phyloP scores from a whole-genome alignment of 2,797 vertebrate genomes.

The Lagocephalus sceleratus region DNA sequence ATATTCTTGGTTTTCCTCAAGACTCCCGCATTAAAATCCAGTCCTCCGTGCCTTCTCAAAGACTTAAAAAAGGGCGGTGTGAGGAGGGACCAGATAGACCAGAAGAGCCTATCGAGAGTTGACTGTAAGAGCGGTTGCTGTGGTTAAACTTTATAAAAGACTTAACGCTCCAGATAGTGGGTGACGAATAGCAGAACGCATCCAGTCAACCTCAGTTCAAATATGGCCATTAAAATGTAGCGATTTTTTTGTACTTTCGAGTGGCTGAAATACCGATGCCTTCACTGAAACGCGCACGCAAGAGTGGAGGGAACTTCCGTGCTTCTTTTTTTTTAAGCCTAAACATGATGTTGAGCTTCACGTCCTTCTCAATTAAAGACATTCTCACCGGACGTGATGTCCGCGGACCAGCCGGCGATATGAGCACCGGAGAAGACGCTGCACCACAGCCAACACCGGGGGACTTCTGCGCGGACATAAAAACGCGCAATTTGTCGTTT shows the following conservation, averaged over 20 bases:
- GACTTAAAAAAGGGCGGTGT: conserved; percentile 40
- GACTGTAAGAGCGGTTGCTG: conserved; percentile 17
- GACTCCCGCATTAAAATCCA: too few relatives aligned
- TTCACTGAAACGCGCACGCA: conserved; percentile 9
- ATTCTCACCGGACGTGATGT: conserved; percentile 68
- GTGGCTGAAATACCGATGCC: conserved; percentile 43
- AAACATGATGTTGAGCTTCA: conserved; percentile 73
- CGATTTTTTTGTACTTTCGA: neutral
- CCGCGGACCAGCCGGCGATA: conserved; percentile 1
- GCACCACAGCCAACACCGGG: conserved; percentile 13
- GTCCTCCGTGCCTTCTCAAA: too few relatives aligned
- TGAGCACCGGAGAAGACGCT: conserved; percentile 18
- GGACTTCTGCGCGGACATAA: conserved; percentile 14
- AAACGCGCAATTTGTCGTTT: conserved; percentile 13
- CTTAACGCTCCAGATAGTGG: conserved; percentile 50
- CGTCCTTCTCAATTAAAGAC: conserved; percentile 77
- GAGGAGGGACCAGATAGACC: conserved; percentile 57
- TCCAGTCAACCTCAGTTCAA: conserved; percentile 53
- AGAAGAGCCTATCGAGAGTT: conserved; percentile 53
- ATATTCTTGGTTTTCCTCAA: neutral
- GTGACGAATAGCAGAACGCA: conserved; percentile 49
- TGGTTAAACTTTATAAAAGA: conserved; percentile 29
- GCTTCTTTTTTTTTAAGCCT: conserved; percentile 2
- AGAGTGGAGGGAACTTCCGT: conserved; percentile 10
- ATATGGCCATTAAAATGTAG: conserved; percentile 20